A percentile compares a stretch with the other conserved stretches of the same genome.
These are phyloP conservation scores for Nyctalus aviator DNA, from an alignment of 2,797 vertebrate species.

Conservation along the genomic window DNA sequence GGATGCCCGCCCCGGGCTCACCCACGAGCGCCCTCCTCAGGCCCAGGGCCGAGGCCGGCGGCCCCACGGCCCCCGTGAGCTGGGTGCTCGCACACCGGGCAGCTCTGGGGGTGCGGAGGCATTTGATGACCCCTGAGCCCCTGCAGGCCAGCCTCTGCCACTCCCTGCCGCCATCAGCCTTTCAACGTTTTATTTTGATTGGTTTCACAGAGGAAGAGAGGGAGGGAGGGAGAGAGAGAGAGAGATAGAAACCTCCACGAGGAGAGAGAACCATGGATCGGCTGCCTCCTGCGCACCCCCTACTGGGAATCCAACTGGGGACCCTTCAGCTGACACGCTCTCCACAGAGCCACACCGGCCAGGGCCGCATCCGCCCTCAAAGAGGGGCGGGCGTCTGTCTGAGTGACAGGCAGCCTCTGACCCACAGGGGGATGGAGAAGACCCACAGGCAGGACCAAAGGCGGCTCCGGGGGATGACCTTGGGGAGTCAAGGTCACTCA, in stretches of 20 bases:
- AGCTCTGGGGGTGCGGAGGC: not conserved
- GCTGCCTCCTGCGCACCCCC: no score
- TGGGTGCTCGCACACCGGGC: not conserved
- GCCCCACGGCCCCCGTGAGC: fast-evolving
- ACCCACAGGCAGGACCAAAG: not conserved
- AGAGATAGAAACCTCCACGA: no score
- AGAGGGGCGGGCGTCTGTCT: not conserved
- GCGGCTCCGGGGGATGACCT: not conserved
- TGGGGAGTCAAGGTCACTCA: not conserved
- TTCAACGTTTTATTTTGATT: no score
- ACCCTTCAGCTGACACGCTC: no score
- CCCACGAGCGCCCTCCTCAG: not conserved
- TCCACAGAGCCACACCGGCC: no score
- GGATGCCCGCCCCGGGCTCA: fast-evolving
- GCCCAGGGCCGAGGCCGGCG: fast-evolving
- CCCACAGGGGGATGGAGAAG: not conserved
- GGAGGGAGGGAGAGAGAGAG: no score
- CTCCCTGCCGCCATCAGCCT: not conserved
- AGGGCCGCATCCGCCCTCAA: not conserved
- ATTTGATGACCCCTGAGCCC: no score
- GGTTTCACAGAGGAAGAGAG: no score
- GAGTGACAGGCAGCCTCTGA: not conserved
- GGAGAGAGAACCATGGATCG: no score
- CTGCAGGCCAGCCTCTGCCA: not conserved
- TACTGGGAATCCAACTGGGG: no score